Evolutionary conservation across 2,797 vertebrate genomes (phyloP), one percentile per base, ranked within the genome.

Genomic region (Melanotaenia parkinsoni): DNA sequence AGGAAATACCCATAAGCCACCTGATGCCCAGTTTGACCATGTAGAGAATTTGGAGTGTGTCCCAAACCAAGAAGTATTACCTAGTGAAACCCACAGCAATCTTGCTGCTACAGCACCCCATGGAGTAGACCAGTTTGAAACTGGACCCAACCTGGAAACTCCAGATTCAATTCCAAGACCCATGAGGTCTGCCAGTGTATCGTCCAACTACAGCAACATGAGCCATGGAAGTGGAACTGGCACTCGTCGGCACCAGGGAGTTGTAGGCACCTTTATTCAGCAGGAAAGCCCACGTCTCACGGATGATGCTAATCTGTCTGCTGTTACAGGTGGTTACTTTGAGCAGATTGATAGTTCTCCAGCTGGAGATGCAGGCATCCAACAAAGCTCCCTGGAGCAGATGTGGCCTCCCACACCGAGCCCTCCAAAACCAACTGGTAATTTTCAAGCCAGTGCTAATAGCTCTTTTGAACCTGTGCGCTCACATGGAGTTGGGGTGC

Each of bases 391-490:
- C 5, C 40, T 80, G 57, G 93, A 94, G 66, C 91, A 60, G 74
- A 79, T 77, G 68, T 95, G 92, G 79, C 93, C 94, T 43, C 92
- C 94, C 20, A 96, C 97, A 24, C 97, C 98, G 0, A 99, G 98
- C 69, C 97, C 98, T 20, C 98, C 98, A 0, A 99, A 99, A 80
- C 98, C 98, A 2, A 97, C 94, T 0, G 98, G 97, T 24, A 85
- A 96, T 9, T 99, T 99, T 80, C 98, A 99, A 79, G 96, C 98
- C 26, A 99, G 98, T 64, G 96, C 96, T n/a, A 99, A 99, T 79
- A 99, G 97, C 79, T 99, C 97, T 10, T 99, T 99, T 47, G 97
- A 99, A 77, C 98, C 98, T 0, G 98, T 99, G 65, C 95, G 96
- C 10, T 96, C 97, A 4, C 96, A 98, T 3, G 84, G 94, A 0